These are phyloP conservation scores for Limosa lapponica DNA, from an alignment of 2,797 vertebrate species.

Conservation along the genomic window DNA sequence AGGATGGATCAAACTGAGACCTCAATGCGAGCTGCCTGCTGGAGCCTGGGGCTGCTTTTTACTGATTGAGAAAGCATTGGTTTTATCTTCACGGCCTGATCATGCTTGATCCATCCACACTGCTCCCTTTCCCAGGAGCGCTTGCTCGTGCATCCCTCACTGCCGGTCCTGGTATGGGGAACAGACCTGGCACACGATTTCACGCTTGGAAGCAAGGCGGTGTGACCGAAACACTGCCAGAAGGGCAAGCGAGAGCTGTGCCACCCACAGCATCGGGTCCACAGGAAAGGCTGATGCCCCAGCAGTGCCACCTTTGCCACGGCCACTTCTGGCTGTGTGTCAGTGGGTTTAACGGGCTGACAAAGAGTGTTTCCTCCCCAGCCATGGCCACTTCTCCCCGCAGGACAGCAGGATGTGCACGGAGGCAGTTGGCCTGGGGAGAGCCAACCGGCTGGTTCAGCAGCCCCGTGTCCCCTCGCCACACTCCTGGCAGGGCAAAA, in stretches of 20 bases:
- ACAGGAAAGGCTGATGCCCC: not conserved
- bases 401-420: rapidly evolving
- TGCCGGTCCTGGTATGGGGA: rapidly evolving
- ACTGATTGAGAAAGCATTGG: not conserved
- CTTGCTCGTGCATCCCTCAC: not conserved
- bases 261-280: rapidly evolving
- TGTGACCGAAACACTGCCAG: not conserved
- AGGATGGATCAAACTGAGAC: not conserved
- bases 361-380: not conserved
- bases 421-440: rapidly evolving
- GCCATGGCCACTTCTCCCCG: rapidly evolving
- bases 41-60: not conserved
- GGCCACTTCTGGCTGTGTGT: not conserved
- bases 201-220: not conserved
- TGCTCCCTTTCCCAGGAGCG: not conserved
- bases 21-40: not conserved
- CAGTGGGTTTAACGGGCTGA: not conserved
- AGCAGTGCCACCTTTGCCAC: not conserved
- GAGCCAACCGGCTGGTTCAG: not conserved
- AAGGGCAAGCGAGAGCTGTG: not conserved
- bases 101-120: rapidly evolving
- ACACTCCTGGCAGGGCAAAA: rapidly evolving
- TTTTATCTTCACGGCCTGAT: not conserved
- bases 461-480: not conserved
- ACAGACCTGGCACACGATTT: not conserved